Base-by-base conservation (phyloP, 1,140 invertebrate genomes). In the Cotesia vestalis region DNA sequence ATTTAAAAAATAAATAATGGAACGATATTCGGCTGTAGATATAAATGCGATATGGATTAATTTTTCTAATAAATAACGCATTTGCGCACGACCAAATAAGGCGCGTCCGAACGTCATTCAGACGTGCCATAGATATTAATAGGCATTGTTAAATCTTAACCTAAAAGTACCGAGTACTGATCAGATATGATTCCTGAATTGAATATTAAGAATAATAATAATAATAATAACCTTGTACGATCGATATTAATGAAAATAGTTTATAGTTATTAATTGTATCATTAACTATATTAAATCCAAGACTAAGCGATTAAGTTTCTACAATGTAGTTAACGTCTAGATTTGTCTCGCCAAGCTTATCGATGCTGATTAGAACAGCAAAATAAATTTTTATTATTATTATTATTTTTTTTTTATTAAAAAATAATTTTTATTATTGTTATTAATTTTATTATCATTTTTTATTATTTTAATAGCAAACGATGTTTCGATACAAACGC, bases 111-210 rank as follows among this genome's bases (percentile, higher is more conserved):
- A 66, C 46, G 38, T 66, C 46, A 66, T 52, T 70, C 62, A 27
- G 60, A 72, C 34, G 62, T 34, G 59, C 38, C 69, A 46, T 71
- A 71, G 69, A 38, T 63, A 53, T 64, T 71, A 71, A 71, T 71
- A 71, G 61, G 59, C 46, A 53, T 36, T 38, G 57, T 40, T 57
- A 38, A 69, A 17, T 46, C 40, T 59, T 14, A 55, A 17, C 17
- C 17, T 55, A 9, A n/a, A 55, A n/a, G n/a, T 5, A 55, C 12
- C 17, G 17, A 55, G 17, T 55, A n/a, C 53, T 4, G 53, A 55
- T 27, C 27, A 27, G 27, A 27, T 27, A 27, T 27, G 27, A 27
- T 27, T 27, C 27, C 27, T 27, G 27, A 27, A 27, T 27, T 27
- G 27, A 27, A 27, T 27, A 27, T 2, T 27, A 27, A 27, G 27